phyloP scores from a whole-genome alignment of 2,113 vertebrate species.

The Heliornis fulica region DNA sequence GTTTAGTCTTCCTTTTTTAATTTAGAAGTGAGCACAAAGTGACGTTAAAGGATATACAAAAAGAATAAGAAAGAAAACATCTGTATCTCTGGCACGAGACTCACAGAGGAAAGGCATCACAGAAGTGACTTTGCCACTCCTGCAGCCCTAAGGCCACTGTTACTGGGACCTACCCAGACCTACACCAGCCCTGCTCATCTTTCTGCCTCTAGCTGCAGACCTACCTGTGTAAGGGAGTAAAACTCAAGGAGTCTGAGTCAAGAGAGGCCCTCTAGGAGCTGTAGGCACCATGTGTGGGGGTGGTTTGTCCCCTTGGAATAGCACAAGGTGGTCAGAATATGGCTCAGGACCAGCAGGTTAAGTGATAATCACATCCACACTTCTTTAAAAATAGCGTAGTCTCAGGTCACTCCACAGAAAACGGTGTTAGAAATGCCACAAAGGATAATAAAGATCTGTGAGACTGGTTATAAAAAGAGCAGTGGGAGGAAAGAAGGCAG shows the following conservation, averaged over 20 bases:
- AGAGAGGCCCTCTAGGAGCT: neutral
- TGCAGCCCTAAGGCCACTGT: neutral
- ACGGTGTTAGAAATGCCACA: neutral
- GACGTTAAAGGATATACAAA: neutral
- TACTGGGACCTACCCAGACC: neutral
- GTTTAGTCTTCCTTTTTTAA: neutral
- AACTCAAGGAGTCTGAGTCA: neutral
- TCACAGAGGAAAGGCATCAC: neutral
- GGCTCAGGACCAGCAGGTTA: neutral
- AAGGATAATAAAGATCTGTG: neutral
- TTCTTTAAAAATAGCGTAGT: neutral
- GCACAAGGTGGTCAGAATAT: neutral
- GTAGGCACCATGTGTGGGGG: neutral
- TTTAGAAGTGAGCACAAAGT: neutral
- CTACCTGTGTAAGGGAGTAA: neutral
- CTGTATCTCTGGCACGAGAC: neutral
- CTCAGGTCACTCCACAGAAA: constrained; percentile 1
- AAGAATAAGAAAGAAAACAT: neutral
- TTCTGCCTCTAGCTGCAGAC: neutral
- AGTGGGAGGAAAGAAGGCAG: neutral
- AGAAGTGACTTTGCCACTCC: neutral
- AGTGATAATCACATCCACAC: neutral
- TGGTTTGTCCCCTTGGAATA: neutral
- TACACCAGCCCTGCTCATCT: neutral
- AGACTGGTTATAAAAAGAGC: neutral